These are phyloP conservation scores for Pelagia noctiluca DNA, from an alignment of 30 jellyfish, hydroid and myxozoan species.

Conservation along the genomic window DNA sequence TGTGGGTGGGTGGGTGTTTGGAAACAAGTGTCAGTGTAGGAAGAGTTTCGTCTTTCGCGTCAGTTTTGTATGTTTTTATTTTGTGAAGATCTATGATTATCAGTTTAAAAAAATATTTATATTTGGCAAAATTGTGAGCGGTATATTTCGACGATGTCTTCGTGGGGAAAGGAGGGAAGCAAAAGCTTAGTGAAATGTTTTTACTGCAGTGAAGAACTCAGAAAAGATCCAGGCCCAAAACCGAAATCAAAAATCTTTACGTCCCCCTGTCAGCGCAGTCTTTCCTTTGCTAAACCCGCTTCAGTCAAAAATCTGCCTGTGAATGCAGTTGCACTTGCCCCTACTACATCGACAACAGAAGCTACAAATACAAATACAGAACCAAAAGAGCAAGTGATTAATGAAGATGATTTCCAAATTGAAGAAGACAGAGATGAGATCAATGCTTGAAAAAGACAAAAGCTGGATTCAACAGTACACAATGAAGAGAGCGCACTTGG, in stretches of 20 bases:
- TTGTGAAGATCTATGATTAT: too few species aligned
- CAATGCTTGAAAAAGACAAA: constrained; percentile 3
- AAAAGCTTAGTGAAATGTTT: constrained; percentile 32
- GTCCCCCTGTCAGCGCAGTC: constrained; percentile 3
- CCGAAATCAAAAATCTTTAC: neutral
- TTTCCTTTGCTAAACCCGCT: neutral
- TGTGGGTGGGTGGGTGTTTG: too few species aligned
- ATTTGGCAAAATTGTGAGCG: too few species aligned
- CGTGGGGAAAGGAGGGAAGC: constrained; percentile 65
- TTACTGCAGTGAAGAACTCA: constrained; percentile 53
- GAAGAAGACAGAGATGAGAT: neutral
- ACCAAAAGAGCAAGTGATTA: neutral
- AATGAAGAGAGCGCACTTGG: neutral
- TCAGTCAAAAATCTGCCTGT: neutral
- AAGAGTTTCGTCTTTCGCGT: too few species aligned
- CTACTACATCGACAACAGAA: constrained; percentile 6
- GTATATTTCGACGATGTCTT: too few species aligned
- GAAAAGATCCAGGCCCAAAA: constrained; percentile 31
- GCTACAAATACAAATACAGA: neutral
- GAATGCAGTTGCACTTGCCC: constrained; percentile 2
- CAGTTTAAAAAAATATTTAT: too few species aligned
- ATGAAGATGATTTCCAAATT: neutral
- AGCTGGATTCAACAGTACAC: neutral
- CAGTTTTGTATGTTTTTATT: too few species aligned
- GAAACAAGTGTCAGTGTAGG: too few species aligned